phyloP scores from a whole-genome alignment of 2,797 vertebrate genomes.

The Lepilemur septentrionalis region DNA sequence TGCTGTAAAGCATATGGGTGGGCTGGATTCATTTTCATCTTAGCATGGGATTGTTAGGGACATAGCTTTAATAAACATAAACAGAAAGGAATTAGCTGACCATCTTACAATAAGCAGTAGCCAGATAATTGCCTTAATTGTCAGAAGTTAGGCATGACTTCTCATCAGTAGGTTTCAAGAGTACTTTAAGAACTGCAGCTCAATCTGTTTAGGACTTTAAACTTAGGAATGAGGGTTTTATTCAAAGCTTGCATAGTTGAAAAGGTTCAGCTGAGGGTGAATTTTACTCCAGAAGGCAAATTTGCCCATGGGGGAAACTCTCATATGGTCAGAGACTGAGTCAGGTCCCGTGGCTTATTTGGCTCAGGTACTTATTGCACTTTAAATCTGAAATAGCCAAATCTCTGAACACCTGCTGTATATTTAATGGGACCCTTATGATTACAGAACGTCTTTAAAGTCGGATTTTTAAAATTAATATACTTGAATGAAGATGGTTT shows the following conservation, averaged over 20 bases:
- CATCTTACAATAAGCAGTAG: not conserved
- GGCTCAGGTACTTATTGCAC: not conserved
- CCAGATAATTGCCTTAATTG: not conserved
- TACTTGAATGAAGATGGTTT: not conserved
- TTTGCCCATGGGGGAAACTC: slow-evolving; percentile 27
- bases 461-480: slow-evolving; percentile 39
- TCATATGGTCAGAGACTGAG: slow-evolving; percentile 52
- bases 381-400: slow-evolving; percentile 52
- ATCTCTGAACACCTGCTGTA: slow-evolving; percentile 48
- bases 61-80: not conserved
- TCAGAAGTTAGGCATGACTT: not conserved
- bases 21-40: not conserved
- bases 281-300: slow-evolving; percentile 65
- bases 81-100: not conserved
- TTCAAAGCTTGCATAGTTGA: not conserved
- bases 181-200: not conserved
- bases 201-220: not conserved
- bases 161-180: not conserved
- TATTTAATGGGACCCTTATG: slow-evolving; percentile 40
- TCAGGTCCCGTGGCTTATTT: slow-evolving; percentile 29
- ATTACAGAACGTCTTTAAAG: slow-evolving; percentile 25
- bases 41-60: not conserved
- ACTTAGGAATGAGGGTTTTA: not conserved
- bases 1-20: not conserved
- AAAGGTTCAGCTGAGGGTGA: slow-evolving; percentile 19